Evolutionary conservation across 1,140 invertebrate genomes (phyloP).

Genomic region (Zaprionus ghesquierei): DNA sequence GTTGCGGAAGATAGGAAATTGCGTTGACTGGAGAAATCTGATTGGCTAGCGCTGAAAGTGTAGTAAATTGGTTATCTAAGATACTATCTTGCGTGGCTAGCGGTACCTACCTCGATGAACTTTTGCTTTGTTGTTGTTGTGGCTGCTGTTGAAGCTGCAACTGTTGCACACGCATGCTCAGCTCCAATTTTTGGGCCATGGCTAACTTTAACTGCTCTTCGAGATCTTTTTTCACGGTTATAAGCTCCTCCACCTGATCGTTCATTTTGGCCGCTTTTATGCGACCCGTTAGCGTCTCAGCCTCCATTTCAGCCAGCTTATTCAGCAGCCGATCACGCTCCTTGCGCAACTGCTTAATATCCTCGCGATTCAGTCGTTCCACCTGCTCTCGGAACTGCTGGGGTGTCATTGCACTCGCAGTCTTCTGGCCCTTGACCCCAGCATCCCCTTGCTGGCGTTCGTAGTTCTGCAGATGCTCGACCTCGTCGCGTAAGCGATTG

Average conservation of each 20-base stretch:
- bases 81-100: not conserved
- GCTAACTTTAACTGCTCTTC: constrained; percentile 86
- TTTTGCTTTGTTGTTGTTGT: constrained; percentile 66
- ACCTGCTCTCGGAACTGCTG: constrained; percentile 78
- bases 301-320: constrained; percentile 88
- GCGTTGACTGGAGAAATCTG: constrained; percentile 79
- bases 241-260: constrained; percentile 84
- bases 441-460: constrained; percentile 47
- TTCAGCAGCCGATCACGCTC: constrained; percentile 89
- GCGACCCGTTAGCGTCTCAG: constrained; percentile 86
- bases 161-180: constrained; percentile 74
- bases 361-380: constrained; percentile 80
- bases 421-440: constrained; percentile 30
- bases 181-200: constrained; percentile 84
- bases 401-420: constrained; percentile 57
- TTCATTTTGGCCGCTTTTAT: constrained; percentile 86
- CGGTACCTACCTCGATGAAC: constrained; percentile 66
- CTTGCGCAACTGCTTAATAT: constrained; percentile 84
- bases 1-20: constrained; percentile 80
- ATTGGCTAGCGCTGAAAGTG: constrained; percentile 62
- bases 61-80: not conserved
- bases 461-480: constrained; percentile 84
- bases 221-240: constrained; percentile 85
- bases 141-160: constrained; percentile 64
- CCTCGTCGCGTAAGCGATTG: constrained; percentile 89